Evolutionary conservation across 2,888 invertebrate genomes (phyloP).

Genomic region (Tolmerus cingulatus): DNA sequence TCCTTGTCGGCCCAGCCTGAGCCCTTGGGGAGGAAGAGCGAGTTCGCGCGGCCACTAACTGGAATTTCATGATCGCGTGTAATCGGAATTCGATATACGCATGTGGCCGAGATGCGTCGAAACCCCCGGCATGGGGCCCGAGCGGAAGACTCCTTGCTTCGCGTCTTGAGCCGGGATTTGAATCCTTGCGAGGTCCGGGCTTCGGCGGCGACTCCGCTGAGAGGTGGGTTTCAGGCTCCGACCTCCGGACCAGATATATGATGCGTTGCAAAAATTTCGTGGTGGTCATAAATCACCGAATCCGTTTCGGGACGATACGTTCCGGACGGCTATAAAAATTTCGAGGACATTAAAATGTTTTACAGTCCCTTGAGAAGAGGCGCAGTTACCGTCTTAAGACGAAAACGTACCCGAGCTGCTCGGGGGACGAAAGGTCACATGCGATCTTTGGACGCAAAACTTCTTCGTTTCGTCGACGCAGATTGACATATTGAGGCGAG

Average conservation of each 20-base stretch:
- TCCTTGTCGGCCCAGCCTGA: background rate
- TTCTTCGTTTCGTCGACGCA: conserved; percentile 8
- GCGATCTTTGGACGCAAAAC: background rate
- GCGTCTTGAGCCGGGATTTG: background rate
- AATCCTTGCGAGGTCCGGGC: background rate
- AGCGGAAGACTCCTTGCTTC: background rate
- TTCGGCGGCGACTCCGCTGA: background rate
- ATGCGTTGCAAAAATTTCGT: conserved; percentile 34
- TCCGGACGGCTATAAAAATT: conserved; percentile 29
- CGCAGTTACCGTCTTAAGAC: background rate
- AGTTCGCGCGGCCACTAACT: conserved; percentile 28
- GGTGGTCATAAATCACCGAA: conserved; percentile 34
- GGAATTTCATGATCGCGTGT: conserved; percentile 41
- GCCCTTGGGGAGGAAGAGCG: background rate
- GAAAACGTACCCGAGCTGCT: background rate
- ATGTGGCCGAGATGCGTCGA: background rate
- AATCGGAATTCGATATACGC: conserved; percentile 41
- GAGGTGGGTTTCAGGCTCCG: background rate
- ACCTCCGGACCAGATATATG: background rate
- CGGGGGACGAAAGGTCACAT: conserved; percentile 27
- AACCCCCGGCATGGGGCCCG: background rate
- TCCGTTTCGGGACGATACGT: conserved; percentile 12
- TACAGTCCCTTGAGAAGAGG: conserved; percentile 22
- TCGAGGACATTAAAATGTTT: conserved; percentile 41
- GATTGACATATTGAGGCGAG: conserved; percentile 37